A percentile compares a stretch with the other conserved stretches of the same genome.
phyloP scores from a whole-genome alignment of 2,888 invertebrate genomes.

The Pseudolycoriella hygida region DNA sequence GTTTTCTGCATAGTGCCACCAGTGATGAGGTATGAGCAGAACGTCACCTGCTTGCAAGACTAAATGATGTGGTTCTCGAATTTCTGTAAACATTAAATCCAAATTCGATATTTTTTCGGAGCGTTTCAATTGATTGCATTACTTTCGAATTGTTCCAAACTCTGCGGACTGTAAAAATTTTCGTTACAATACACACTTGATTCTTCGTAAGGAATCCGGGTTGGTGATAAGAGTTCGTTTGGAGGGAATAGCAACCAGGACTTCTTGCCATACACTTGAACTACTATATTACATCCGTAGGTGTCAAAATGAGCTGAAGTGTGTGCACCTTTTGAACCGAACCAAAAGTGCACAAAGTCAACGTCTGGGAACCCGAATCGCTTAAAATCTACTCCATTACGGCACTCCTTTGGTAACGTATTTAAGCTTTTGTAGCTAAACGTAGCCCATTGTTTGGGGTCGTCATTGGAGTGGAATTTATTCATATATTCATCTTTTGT shows the following conservation, averaged over 20 bases:
- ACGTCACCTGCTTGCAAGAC: constrained; percentile 70
- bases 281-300: constrained; percentile 84
- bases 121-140: constrained; percentile 8
- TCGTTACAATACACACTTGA: constrained; percentile 80
- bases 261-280: constrained; percentile 82
- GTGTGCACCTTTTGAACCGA: constrained; percentile 71
- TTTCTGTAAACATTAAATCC: constrained; percentile 13
- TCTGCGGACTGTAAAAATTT: constrained; percentile 54
- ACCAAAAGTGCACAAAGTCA: constrained; percentile 67
- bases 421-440: constrained; percentile 20
- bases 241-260: constrained; percentile 86
- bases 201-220: constrained; percentile 88
- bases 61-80: constrained; percentile 35
- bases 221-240: constrained; percentile 50
- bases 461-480: constrained; percentile 19
- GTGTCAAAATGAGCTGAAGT: constrained; percentile 91
- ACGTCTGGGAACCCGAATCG: constrained; percentile 53
- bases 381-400: constrained; percentile 40
- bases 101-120: constrained; percentile 6
- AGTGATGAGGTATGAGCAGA: constrained; percentile 72
- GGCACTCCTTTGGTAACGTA: constrained; percentile 18
- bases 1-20: constrained; percentile 98
- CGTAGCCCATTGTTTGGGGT: constrained; percentile 19
- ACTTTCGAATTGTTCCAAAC: constrained; percentile 33
- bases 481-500: constrained; percentile 45